Evolutionary conservation across 2,113 vertebrate genomes (phyloP).

Genomic region (Pelobates fuscus): DNA sequence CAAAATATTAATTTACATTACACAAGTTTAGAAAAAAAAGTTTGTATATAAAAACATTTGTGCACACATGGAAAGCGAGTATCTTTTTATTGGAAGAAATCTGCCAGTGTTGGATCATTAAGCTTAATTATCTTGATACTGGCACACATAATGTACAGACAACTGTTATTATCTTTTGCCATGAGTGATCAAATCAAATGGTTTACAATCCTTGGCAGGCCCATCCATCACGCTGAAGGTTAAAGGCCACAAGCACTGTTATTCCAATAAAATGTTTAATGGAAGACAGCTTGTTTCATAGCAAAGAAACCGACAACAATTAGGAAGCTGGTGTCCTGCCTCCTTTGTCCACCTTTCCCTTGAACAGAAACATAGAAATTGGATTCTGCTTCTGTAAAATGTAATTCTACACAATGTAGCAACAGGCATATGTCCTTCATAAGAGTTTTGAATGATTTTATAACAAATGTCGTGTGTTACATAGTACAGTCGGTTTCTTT

Average conservation of each 20-base stretch:
- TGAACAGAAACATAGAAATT: too few relatives aligned
- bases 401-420: too few relatives aligned
- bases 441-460: too few relatives aligned
- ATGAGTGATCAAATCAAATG: constrained; percentile 16
- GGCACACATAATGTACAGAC: constrained; percentile 1
- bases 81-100: constrained; percentile 23
- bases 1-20: too few relatives aligned
- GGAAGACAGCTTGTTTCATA: background rate
- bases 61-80: background rate
- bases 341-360: background rate
- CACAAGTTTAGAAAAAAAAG: too few relatives aligned
- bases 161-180: constrained; percentile 5
- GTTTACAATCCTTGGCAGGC: constrained; percentile 28
- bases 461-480: too few relatives aligned
- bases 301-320: background rate
- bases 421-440: too few relatives aligned
- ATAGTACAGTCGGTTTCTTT: too few relatives aligned
- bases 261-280: background rate
- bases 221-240: constrained; percentile 10
- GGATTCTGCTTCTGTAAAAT: too few relatives aligned
- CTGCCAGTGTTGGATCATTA: constrained; percentile 9
- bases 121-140: constrained; percentile 19
- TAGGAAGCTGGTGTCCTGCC: background rate
- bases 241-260: constrained; percentile 25
- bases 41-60: too few relatives aligned